A percentile compares a stretch with the other conserved stretches of the same genome.
Conservation (phyloP, 2,113 vertebrate genomes). For the Chamaetylas fuelleborni region DNA sequence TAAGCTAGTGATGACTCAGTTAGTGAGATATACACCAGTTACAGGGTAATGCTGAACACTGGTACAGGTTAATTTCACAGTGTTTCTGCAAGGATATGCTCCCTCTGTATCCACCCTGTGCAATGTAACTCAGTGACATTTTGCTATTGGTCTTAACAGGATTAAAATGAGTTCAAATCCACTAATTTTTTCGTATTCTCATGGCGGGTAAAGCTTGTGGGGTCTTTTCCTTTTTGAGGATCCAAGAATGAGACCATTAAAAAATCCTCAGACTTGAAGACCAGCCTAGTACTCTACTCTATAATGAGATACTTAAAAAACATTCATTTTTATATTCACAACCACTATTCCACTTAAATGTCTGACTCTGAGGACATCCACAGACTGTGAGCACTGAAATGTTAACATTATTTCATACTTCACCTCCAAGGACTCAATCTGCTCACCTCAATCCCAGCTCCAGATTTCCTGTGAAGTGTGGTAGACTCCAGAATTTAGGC, state of each 20-base stretch:
- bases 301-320: neutral
- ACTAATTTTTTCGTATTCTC: neutral
- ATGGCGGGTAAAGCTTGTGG: neutral
- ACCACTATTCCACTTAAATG: neutral
- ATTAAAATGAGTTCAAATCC: neutral
- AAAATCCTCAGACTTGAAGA: neutral
- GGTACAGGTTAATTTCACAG: fast-evolving
- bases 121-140: neutral
- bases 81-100: neutral
- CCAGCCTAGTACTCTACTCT: neutral
- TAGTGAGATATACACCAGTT: neutral
- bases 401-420: neutral
- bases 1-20: neutral
- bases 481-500: neutral
- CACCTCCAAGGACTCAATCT: neutral
- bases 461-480: neutral
- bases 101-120: fast-evolving
- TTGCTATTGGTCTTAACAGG: neutral
- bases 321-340: neutral
- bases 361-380: neutral
- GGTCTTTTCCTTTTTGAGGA: neutral
- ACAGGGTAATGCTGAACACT: neutral
- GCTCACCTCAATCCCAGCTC: neutral
- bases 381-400: neutral
- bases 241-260: neutral